These are phyloP conservation scores for Daubentonia madagascariensis DNA, from an alignment of 2,113 vertebrate genomes.

Conservation along the genomic window DNA sequence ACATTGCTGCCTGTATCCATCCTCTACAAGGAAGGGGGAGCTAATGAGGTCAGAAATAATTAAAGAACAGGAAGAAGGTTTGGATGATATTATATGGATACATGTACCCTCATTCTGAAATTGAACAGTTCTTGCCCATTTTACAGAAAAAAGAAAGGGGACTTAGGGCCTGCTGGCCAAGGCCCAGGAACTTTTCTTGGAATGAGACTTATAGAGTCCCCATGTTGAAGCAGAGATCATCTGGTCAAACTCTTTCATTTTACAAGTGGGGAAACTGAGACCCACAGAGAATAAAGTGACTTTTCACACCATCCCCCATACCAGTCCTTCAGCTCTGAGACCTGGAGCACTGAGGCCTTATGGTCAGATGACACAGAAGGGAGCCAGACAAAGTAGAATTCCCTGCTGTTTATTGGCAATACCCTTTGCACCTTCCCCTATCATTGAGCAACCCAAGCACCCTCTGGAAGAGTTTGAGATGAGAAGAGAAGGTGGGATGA, in stretches of 20 bases:
- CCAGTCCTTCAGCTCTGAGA: not conserved
- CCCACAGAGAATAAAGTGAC: not conserved
- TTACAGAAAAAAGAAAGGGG: not conserved
- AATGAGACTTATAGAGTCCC: not conserved
- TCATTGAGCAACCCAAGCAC: not conserved
- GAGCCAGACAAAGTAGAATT: constrained; percentile 7
- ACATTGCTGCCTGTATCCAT: not conserved
- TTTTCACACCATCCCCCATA: not conserved
- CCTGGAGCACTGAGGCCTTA: not conserved
- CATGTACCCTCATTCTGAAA: constrained; percentile 21
- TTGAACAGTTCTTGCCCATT: not conserved
- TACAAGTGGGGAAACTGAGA: not conserved
- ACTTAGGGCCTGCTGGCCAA: not conserved
- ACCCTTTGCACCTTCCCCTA: not conserved
- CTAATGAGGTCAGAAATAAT: not conserved
- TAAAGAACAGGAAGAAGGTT: not conserved
- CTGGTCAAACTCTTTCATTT: constrained; percentile 19
- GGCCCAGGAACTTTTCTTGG: not conserved
- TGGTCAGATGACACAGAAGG: not conserved
- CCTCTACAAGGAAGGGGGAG: not conserved
- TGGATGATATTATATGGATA: not conserved
- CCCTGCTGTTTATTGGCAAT: constrained; percentile 30
- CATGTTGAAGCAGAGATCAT: not conserved
- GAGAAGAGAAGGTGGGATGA: not conserved
- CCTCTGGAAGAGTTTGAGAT: not conserved